phyloP scores from a whole-genome alignment of 92 coral and sea anemone species.

The Virgularia gustaviana region DNA sequence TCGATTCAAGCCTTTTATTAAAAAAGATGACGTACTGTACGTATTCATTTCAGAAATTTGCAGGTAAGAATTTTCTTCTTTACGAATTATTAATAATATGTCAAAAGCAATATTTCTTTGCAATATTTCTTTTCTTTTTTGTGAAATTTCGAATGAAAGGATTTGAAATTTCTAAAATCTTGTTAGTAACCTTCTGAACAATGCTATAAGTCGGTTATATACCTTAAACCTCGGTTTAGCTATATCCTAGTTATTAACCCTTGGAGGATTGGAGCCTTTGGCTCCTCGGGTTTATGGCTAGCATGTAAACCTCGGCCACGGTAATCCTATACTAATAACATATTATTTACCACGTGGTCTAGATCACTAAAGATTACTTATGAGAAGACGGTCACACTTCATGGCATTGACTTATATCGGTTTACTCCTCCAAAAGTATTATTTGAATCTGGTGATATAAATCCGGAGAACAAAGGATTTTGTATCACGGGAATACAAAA shows the following conservation, averaged over 20 bases:
- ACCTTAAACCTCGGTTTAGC: too few relatives aligned
- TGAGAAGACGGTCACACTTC: constrained; percentile 46
- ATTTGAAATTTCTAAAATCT: too few relatives aligned
- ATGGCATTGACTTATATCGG: constrained; percentile 48
- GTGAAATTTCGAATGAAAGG: too few relatives aligned
- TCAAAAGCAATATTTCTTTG: too few relatives aligned
- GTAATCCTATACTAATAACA: neutral
- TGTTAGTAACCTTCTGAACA: too few relatives aligned
- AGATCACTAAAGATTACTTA: constrained; percentile 44
- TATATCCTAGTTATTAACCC: too few relatives aligned
- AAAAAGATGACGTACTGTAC: constrained; percentile 61
- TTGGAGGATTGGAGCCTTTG: too few relatives aligned
- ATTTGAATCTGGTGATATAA: constrained; percentile 57
- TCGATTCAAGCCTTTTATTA: constrained; percentile 62
- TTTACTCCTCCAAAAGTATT: constrained; percentile 35
- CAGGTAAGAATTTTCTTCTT: constrained; percentile 61
- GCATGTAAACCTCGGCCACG: too few relatives aligned
- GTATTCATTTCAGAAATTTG: constrained; percentile 75
- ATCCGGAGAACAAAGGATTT: constrained; percentile 77
- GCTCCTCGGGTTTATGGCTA: too few relatives aligned
- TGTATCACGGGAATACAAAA: constrained; percentile 63
- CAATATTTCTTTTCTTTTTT: too few relatives aligned
- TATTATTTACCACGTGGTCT: neutral
- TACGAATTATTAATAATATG: too few relatives aligned
- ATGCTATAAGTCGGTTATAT: too few relatives aligned